Evolutionary conservation across 2,888 invertebrate species (phyloP).

Genomic region (Hemithea aestivaria): DNA sequence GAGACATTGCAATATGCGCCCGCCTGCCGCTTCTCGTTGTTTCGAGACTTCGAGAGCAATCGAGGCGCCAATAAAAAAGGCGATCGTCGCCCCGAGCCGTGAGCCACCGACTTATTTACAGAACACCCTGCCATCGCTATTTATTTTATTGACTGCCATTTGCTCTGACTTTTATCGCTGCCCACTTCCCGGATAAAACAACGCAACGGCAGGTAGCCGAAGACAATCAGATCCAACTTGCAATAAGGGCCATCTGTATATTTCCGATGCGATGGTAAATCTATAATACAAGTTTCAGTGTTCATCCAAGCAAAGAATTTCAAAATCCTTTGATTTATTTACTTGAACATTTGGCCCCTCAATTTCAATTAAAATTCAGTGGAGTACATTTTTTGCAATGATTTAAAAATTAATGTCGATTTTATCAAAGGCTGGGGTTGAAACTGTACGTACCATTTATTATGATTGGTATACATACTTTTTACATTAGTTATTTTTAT

Average conservation of each 20-base stretch:
- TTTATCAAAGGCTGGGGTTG: no score
- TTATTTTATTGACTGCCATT: slow-evolving; percentile 80
- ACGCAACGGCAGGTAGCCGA: slow-evolving; percentile 64
- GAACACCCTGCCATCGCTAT: slow-evolving; percentile 77
- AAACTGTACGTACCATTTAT: no score
- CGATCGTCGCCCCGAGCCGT: slow-evolving; percentile 74
- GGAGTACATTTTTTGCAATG: no score
- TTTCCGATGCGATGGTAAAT: not conserved
- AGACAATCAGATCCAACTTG: slow-evolving; percentile 24
- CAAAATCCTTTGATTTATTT: not conserved
- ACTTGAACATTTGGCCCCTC: slow-evolving; percentile 20
- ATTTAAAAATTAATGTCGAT: no score
- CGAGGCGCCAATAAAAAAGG: slow-evolving; percentile 79
- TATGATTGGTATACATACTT: no score
- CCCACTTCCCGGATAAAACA: slow-evolving; percentile 73
- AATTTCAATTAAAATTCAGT: slow-evolving; percentile 30
- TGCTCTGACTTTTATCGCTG: slow-evolving; percentile 76
- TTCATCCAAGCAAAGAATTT: not conserved
- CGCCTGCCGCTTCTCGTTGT: slow-evolving; percentile 57
- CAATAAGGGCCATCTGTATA: not conserved
- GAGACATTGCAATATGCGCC: slow-evolving; percentile 57
- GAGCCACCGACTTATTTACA: slow-evolving; percentile 77
- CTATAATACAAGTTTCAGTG: not conserved
- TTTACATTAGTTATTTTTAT: no score
- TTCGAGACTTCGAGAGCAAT: slow-evolving; percentile 78